Percentiles rank a stretch among this genome's conserved stretches.
These are phyloP conservation scores for Lathronympha strigana DNA, from an alignment of 2,888 invertebrate genomes.

Conservation along the genomic window DNA sequence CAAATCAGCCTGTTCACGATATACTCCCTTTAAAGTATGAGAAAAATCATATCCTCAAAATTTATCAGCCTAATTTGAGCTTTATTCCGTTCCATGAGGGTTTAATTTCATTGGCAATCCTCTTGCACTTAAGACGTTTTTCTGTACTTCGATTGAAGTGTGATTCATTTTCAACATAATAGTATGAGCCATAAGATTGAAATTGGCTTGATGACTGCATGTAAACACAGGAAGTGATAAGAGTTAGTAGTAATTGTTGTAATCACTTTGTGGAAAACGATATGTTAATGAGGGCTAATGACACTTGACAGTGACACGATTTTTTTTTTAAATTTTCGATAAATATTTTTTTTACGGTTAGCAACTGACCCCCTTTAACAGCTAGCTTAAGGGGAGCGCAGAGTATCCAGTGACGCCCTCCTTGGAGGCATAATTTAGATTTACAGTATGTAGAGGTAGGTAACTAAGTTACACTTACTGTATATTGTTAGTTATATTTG, in stretches of 20 bases:
- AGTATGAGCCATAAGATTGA: background rate
- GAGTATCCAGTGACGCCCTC: too few relatives aligned
- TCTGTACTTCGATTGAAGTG: background rate
- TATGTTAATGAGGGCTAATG: constrained; percentile 15
- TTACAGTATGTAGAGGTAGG: too few relatives aligned
- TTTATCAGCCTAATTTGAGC: background rate
- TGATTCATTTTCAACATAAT: background rate
- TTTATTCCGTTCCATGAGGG: background rate
- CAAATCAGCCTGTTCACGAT: background rate
- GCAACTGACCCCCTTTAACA: too few relatives aligned
- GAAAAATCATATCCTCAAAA: background rate
- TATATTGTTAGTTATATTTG: too few relatives aligned
- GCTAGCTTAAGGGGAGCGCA: too few relatives aligned
- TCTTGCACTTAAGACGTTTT: background rate
- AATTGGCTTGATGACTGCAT: background rate
- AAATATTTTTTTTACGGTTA: too few relatives aligned
- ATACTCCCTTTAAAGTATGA: background rate
- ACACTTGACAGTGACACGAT: constrained; percentile 19
- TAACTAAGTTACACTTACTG: too few relatives aligned
- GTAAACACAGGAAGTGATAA: constrained; percentile 56
- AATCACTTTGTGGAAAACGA: constrained; percentile 52
- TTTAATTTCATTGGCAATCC: background rate
- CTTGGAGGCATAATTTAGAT: too few relatives aligned
- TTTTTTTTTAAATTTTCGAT: constrained; percentile 12
- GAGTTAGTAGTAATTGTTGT: constrained; percentile 51